Evolutionary conservation across 1,140 invertebrate species (phyloP).

Genomic region (Telenomus remus): DNA sequence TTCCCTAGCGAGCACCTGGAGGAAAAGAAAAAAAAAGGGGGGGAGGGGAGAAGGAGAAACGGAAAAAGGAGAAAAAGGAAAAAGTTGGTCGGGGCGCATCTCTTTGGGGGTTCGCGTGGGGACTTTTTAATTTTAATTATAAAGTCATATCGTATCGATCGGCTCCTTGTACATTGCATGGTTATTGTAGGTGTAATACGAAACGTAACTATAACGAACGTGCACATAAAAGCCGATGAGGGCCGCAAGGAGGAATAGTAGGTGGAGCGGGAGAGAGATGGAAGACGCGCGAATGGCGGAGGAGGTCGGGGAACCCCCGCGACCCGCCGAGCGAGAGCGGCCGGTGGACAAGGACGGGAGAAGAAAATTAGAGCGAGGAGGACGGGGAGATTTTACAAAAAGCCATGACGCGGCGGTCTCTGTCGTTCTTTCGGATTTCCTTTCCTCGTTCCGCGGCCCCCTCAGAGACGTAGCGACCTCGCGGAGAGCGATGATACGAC

Average conservation of each 20-base stretch:
- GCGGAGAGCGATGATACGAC: constrained; percentile 62
- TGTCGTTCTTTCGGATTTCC: constrained; percentile 9
- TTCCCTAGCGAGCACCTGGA: no score
- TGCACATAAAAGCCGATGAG: constrained; percentile 55
- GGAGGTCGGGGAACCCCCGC: constrained; percentile 44
- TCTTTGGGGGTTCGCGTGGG: constrained; percentile 12
- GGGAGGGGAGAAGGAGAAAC: no score
- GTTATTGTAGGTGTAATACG: constrained; percentile 60
- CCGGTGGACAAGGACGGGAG: constrained; percentile 32
- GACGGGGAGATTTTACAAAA: constrained; percentile 48
- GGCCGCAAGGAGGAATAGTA: constrained; percentile 50
- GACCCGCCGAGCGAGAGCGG: constrained; percentile 18
- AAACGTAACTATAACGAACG: constrained; percentile 61
- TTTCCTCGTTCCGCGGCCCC: constrained; percentile 6
- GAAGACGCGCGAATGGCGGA: constrained; percentile 40
- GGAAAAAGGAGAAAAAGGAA: no score
- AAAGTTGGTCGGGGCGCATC: constrained; percentile 1
- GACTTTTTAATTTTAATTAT: constrained; percentile 55
- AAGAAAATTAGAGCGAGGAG: constrained; percentile 36
- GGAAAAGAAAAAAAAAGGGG: no score
- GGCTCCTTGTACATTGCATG: constrained; percentile 56
- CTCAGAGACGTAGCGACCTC: constrained; percentile 49
- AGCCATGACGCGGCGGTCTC: constrained; percentile 31
- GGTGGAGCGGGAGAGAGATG: constrained; percentile 28
- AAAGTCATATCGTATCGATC: constrained; percentile 58